Conservation (phyloP, 30 jellyfish, hydroid and myxozoan genomes). For the Sanderia malayensis region DNA sequence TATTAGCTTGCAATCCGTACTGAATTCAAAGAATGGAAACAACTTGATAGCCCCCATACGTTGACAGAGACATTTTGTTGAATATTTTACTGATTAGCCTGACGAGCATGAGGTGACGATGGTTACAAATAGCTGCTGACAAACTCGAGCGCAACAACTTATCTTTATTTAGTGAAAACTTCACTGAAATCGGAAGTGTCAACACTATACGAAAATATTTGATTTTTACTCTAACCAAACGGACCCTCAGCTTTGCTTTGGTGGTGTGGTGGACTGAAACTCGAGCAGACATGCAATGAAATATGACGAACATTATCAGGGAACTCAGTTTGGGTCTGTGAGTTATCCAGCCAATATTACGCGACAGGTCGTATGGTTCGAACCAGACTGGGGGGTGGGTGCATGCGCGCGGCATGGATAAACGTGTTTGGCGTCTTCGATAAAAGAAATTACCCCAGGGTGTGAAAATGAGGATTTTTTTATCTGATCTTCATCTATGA, state of each 20-base stretch:
- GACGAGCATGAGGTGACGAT: constrained; percentile 12
- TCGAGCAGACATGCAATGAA: too few species aligned
- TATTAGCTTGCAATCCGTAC: too few species aligned
- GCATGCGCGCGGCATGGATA: too few species aligned
- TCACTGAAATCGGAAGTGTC: constrained; percentile 45
- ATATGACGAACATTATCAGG: too few species aligned
- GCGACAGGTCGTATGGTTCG: too few species aligned
- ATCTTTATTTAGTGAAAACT: constrained; percentile 58
- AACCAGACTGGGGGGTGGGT: too few species aligned
- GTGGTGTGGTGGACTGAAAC: too few species aligned
- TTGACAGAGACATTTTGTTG: not conserved
- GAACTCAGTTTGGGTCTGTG: too few species aligned
- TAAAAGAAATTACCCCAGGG: too few species aligned
- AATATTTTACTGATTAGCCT: not conserved
- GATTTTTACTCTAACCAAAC: constrained; percentile 24
- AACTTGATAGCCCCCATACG: not conserved
- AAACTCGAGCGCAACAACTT: constrained; percentile 11
- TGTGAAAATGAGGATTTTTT: not conserved
- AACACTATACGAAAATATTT: constrained; percentile 62
- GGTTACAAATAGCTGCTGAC: constrained; percentile 22
- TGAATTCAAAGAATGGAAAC: not conserved
- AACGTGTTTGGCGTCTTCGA: too few species aligned
- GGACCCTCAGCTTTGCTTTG: too few species aligned
- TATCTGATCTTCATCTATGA: not conserved
- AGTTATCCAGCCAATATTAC: too few species aligned